phyloP scores from a whole-genome alignment of 1,140 invertebrate species.

The Saccostrea cuccullata region DNA sequence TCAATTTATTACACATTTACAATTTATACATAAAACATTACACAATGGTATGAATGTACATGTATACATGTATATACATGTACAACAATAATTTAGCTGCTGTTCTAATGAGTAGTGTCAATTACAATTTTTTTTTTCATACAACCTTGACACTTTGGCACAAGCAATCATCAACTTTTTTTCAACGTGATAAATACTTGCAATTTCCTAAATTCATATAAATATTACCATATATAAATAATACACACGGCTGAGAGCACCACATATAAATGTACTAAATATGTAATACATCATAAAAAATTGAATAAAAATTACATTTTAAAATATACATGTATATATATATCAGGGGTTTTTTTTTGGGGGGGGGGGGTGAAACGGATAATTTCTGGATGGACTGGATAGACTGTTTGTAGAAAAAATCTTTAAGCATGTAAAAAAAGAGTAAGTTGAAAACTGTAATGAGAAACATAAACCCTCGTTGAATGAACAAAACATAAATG shows the following conservation, averaged over 20 bases:
- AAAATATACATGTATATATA: background rate
- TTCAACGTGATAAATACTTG: background rate
- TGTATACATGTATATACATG: too few species aligned
- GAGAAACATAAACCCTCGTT: background rate
- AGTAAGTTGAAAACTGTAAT: background rate
- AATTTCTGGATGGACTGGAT: background rate
- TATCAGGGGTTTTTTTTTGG: too few species aligned
- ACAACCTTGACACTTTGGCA: background rate
- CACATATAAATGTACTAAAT: conserved; percentile 14
- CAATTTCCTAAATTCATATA: background rate
- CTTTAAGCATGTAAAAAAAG: background rate
- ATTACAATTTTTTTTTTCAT: background rate
- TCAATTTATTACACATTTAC: too few species aligned
- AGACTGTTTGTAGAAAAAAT: background rate
- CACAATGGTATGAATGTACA: too few species aligned
- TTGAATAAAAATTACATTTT: background rate
- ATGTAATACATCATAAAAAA: background rate
- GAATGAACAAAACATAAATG: too few species aligned
- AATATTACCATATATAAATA: background rate
- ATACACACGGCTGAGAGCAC: conserved; percentile 13
- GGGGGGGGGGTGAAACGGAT: too few species aligned
- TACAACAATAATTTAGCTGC: too few species aligned
- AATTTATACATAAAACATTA: too few species aligned
- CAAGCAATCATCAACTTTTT: background rate
- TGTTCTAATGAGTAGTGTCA: background rate